Evolutionary conservation across 2,113 vertebrate genomes (phyloP).

Genomic region (Xenus cinereus): DNA sequence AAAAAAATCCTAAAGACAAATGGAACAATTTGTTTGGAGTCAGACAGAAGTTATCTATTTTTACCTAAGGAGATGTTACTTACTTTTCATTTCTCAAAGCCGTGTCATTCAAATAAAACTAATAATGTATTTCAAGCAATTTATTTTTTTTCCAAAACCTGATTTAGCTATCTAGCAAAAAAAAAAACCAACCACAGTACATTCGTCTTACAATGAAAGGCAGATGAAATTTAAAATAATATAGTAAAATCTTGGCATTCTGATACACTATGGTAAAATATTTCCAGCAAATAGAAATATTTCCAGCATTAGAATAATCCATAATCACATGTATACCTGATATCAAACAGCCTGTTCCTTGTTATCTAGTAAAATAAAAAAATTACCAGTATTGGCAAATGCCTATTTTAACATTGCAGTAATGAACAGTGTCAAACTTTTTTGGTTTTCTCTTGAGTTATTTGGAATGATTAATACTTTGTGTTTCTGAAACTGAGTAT

Average conservation of each 20-base stretch:
- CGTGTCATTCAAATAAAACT: background rate
- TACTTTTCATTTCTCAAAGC: background rate
- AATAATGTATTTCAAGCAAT: background rate
- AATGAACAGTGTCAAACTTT: background rate
- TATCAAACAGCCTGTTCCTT: background rate
- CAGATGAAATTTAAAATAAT: background rate
- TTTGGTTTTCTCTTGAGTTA: background rate
- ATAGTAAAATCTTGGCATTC: background rate
- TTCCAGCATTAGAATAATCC: background rate
- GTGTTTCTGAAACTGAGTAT: background rate
- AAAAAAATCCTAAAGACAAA: background rate
- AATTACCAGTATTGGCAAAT: background rate
- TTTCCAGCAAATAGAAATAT: background rate
- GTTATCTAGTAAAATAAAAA: background rate
- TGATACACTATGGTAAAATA: background rate
- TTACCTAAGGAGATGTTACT: background rate
- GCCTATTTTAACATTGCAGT: background rate
- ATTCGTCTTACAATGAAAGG: background rate
- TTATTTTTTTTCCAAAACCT: background rate
- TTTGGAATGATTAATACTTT: background rate
- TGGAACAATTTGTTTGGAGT: background rate
- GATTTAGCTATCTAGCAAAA: background rate
- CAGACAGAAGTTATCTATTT: background rate
- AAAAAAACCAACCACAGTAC: accelerated
- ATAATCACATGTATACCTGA: background rate